Base-by-base conservation (phyloP, 2,113 vertebrate species). In the Chlorodrepanis virens region DNA sequence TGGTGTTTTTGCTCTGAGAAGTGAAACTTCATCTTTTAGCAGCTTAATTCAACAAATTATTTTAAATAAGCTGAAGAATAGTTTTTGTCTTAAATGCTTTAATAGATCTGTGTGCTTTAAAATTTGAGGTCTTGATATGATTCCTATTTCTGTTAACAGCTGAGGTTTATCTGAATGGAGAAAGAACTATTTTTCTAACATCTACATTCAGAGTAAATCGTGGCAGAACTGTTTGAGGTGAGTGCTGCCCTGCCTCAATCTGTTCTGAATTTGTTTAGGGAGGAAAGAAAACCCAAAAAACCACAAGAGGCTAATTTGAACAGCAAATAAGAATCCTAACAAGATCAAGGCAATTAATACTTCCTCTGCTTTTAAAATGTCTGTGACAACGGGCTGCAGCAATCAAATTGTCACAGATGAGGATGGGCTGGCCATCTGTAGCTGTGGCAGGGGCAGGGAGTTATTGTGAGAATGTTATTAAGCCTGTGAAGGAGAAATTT, bases 321-420 rank as follows among this genome's bases (percentile, higher is more conserved):
- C 37, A 76, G n/a, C 59, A 91, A 94, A 74, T 84, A 92, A 65
- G 59, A 72, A 79, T 57, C 53, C 9, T 64, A 72, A 93, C 53
- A 57, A 89, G 65, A 81, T 93, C 28, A 71, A 85, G n/a, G 40
- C 87, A 87, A 87, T 91, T 92, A 89, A 84, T 87, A 28, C 21
- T 85, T 87, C 39, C 54, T 83, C 76, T 82, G 60, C 60, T 72
- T 82, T 84, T 61, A 59, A 90, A 71, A 44, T 29, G 20, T 18
- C 27, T 0, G 0, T 8, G 28, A 16, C 44, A 86, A 35, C 29
- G 61, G 49, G 65, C 72, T 83, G 57, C 42, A 85, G 56, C 53
- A 52, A 60, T 75, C 9, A 6, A 0, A 33, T 50, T 74, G 77
- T 39, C 10, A 1, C 39, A 52, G 52, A 82, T 54, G 69, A 89